A percentile compares a stretch with the other conserved stretches of the same genome.
Conservation (phyloP, 2,113 vertebrate species). For the Oceanodroma tethys region DNA sequence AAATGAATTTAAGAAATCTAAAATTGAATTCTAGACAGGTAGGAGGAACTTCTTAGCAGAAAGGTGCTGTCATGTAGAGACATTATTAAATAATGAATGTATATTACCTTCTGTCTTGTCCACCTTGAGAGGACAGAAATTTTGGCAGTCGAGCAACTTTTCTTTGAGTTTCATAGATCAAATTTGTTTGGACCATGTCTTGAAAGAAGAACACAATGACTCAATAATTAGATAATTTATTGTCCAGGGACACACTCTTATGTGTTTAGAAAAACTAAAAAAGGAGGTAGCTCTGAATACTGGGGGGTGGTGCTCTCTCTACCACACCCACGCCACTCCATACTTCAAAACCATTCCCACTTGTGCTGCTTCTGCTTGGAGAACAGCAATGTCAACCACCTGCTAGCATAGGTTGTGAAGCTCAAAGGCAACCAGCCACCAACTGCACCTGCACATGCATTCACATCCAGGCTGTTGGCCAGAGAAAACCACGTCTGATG, state of each 20-base stretch:
- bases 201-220: slow-evolving; percentile 7
- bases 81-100: background rate
- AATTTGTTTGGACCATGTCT: slow-evolving; percentile 83
- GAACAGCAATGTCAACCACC: background rate
- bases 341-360: background rate
- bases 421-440: background rate
- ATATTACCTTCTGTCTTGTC: slow-evolving; percentile 68
- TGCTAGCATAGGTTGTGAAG: background rate
- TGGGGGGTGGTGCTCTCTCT: background rate
- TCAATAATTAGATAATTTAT: background rate
- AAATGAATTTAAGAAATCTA: background rate
- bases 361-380: background rate
- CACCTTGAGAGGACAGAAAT: slow-evolving; percentile 56
- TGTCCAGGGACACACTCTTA: background rate
- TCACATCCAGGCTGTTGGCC: background rate
- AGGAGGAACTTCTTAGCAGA: background rate
- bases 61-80: background rate
- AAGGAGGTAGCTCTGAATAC: background rate
- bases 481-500: background rate
- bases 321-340: background rate
- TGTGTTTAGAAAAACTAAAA: background rate
- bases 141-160: slow-evolving; percentile 73
- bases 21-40: background rate
- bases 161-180: slow-evolving; percentile 68
- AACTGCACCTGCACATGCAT: background rate